A percentile compares a stretch with the other conserved stretches of the same genome.
These are phyloP conservation scores for Eristalis pertinax DNA, from an alignment of 2,888 invertebrate species.

Conservation along the genomic window DNA sequence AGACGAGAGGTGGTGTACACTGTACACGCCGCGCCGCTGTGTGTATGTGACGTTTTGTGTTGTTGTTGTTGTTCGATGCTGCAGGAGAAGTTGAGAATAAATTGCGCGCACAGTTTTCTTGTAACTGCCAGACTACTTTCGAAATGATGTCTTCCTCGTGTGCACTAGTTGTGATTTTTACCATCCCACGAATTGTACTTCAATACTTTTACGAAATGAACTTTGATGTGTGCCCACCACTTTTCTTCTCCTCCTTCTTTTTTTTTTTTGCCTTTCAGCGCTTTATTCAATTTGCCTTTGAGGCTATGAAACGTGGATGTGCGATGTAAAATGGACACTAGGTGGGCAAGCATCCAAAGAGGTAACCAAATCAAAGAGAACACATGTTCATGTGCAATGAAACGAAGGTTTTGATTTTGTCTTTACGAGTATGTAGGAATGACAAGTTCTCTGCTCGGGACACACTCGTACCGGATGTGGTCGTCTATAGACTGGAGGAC, in stretches of 20 bases:
- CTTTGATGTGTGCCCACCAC: constrained; percentile 49
- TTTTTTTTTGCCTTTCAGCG: neutral
- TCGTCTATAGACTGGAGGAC: too few species aligned
- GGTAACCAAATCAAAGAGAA: neutral
- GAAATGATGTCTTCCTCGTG: constrained; percentile 71
- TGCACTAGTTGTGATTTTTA: constrained; percentile 47
- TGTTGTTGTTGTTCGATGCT: constrained; percentile 21
- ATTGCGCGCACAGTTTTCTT: constrained; percentile 70
- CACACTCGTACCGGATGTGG: too few species aligned
- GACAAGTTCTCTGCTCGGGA: too few species aligned
- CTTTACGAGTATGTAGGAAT: too few species aligned
- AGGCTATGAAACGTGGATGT: neutral
- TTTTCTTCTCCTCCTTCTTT: constrained; percentile 12
- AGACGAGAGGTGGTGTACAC: constrained; percentile 4
- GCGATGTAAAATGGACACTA: neutral
- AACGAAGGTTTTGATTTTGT: neutral
- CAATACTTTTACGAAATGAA: constrained; percentile 48
- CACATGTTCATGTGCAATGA: neutral
- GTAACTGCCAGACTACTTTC: constrained; percentile 72
- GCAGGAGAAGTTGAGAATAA: constrained; percentile 65
- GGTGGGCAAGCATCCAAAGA: neutral
- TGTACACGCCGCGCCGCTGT: neutral
- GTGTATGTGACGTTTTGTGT: constrained; percentile 30
- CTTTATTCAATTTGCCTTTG: neutral
- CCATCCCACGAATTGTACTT: constrained; percentile 55